Evolutionary conservation across 2,113 vertebrate species (phyloP), one percentile per base, ranked within the genome.

Genomic region (Helogale parvula): DNA sequence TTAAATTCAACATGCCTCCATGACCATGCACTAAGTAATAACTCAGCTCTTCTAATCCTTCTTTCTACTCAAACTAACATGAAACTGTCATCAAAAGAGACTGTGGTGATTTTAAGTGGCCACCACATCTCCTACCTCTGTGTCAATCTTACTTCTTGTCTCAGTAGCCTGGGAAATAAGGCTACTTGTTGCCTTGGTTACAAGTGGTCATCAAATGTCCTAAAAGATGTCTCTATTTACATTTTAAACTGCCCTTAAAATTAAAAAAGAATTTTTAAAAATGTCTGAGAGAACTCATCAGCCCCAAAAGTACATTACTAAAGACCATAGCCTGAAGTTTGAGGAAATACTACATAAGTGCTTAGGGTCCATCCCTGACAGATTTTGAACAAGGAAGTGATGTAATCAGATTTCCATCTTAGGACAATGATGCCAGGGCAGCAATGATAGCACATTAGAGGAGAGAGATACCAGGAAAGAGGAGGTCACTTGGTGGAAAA

Each of bases 231-330:
- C 16, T 68, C 77, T 57, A 63, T 68, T 93, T 76, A 93, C 71
- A 66, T 45, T 66, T 94, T 95, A 60, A 79, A 47, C 45, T 84
- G 38, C 82, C 69, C 77, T 87, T 92, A 16, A 94, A 68, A 68
- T 95, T 68, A 33, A 93, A 77, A 82, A 50, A 23, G 0, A 23
- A 33, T 54, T 45, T 31, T 90, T 38, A 52, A 6, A 12, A 69
- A 19, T 68, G 82, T 92, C 19, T 4, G 1, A 88, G 10, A 92
- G 47, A 88, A 0, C 45, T 6, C 65, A 38, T 90, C 50, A 23
- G 9, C 76, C 23, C 12, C 38, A 71, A 68, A 31, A 96, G 25
- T 15, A 38, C 9, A 29, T 83, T 60, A 33, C 41, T 69, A 29
- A 97, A 66, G 14, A 25, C 17, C 3, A 0, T 16, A 63, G n/a